Conservation (phyloP, 2,888 invertebrate species). For the Standfussiana lucernea region DNA sequence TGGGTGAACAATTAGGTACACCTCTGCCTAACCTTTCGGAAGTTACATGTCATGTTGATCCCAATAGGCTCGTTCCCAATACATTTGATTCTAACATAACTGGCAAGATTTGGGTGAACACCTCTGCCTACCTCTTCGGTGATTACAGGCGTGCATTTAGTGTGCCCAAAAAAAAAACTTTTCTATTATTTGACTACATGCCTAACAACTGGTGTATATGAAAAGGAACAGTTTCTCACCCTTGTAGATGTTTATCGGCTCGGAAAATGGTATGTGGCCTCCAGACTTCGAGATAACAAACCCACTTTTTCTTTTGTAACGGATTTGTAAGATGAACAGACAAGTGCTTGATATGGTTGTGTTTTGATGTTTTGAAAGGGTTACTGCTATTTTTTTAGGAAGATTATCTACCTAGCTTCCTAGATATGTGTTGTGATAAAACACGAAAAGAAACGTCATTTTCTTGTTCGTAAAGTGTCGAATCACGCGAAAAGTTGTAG, state of each 20-base stretch:
- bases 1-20: background rate
- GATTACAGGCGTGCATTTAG: background rate
- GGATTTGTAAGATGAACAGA: constrained; percentile 58
- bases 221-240: constrained; percentile 69
- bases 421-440: background rate
- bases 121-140: background rate
- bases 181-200: background rate
- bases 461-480: background rate
- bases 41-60: background rate
- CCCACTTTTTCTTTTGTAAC: constrained; percentile 41
- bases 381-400: background rate
- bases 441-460: background rate
- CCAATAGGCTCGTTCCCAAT: background rate
- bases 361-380: constrained; percentile 14
- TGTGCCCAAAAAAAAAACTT: background rate
- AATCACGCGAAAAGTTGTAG: too few relatives aligned
- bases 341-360: constrained; percentile 27
- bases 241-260: constrained; percentile 70
- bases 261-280: constrained; percentile 72
- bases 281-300: constrained; percentile 54
- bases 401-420: background rate
- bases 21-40: background rate
- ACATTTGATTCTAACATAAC: background rate
- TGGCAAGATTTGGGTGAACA: background rate
- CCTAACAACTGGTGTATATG: background rate